Percentiles rank a stretch among this genome's conserved stretches.
Evolutionary conservation across 2,888 invertebrate genomes (phyloP).

Genomic region (Nematopogon swammerdamellus): DNA sequence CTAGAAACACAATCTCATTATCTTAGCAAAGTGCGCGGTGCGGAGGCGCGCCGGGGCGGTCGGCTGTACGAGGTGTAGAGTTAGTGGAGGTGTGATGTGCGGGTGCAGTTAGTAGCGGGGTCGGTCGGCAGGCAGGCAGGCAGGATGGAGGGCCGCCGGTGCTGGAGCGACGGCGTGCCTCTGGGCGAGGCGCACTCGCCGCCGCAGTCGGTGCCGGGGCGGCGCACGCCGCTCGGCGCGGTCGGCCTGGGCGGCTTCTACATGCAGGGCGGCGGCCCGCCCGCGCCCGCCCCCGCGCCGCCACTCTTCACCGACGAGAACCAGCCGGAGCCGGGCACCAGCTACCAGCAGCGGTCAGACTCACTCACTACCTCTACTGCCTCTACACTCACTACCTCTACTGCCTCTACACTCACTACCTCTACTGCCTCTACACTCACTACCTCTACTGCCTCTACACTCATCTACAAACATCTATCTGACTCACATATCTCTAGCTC

Average conservation of each 20-base stretch:
- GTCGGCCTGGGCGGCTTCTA: slow-evolving; percentile 87
- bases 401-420: no score
- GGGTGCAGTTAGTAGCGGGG: slow-evolving; percentile 2
- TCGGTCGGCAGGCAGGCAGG: slow-evolving; percentile 5
- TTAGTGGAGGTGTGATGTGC: neutral
- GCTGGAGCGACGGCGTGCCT: slow-evolving; percentile 42
- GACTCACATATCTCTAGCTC: no score
- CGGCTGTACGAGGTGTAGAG: neutral
- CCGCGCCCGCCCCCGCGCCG: slow-evolving; percentile 48
- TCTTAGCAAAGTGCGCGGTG: no score
- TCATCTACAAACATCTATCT: no score
- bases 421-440: no score
- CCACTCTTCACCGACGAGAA: slow-evolving; percentile 65
- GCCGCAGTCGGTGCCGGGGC: slow-evolving; percentile 61
- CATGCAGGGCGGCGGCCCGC: slow-evolving; percentile 61
- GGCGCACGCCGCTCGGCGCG: slow-evolving; percentile 78
- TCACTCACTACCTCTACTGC: no score
- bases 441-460: no score
- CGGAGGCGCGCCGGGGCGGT: no score
- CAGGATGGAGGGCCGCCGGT: slow-evolving; percentile 50
- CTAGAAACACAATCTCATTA: no score
- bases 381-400: no score
- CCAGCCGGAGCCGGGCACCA: slow-evolving; percentile 65
- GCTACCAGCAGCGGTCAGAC: slow-evolving; percentile 50
- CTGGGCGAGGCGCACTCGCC: slow-evolving; percentile 50